A percentile compares a stretch with the other conserved stretches of the same genome.
Evolutionary conservation across 2,888 invertebrate genomes (phyloP).

Genomic region (Fissipunctia ypsillon): DNA sequence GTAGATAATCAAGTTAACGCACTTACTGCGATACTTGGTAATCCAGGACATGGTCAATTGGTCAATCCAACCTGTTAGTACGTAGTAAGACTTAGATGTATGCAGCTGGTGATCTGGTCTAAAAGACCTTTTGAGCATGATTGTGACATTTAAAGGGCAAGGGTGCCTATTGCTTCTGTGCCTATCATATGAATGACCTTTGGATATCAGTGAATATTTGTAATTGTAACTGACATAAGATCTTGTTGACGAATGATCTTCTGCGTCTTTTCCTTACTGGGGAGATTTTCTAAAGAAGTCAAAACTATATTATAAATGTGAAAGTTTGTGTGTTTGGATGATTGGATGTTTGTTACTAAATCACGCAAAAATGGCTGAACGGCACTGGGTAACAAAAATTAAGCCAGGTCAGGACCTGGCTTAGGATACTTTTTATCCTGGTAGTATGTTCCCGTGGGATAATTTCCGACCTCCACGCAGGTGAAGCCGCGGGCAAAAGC

Average conservation of each 20-base stretch:
- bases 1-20: neutral
- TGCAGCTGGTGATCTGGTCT: neutral
- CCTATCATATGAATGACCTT: neutral
- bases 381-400: too few relatives aligned
- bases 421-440: too few relatives aligned
- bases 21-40: neutral
- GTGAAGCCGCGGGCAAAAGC: too few relatives aligned
- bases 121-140: neutral
- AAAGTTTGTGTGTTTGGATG: too few relatives aligned
- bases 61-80: constrained; percentile 8
- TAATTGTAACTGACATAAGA: neutral
- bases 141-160: constrained; percentile 31
- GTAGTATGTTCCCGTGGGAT: too few relatives aligned
- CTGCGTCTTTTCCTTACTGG: neutral
- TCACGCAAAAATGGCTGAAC: too few relatives aligned
- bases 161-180: constrained; percentile 1
- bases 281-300: neutral
- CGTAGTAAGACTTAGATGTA: constrained; percentile 4
- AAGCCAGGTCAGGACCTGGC: too few relatives aligned
- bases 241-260: neutral
- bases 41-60: constrained; percentile 18
- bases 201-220: neutral
- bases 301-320: neutral
- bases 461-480: too few relatives aligned
- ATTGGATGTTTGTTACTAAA: too few relatives aligned